phyloP scores from a whole-genome alignment of 2,113 vertebrate species.

The Toxostoma redivivum region DNA sequence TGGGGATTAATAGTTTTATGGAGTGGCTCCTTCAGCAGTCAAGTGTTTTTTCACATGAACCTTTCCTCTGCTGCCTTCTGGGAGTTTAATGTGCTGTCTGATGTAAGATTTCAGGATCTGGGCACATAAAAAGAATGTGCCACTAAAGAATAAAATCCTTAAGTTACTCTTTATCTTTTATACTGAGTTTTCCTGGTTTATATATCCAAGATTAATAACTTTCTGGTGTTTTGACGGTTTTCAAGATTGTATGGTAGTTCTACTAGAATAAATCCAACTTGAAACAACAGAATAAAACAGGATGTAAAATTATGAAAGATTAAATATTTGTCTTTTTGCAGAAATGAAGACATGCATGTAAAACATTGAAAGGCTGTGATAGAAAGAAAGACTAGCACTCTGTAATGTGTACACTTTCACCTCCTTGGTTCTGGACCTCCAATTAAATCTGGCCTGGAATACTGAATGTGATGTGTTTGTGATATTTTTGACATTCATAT shows the following conservation, averaged over 20 bases:
- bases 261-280: background rate
- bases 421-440: background rate
- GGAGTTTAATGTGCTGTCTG: slow-evolving; percentile 27
- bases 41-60: slow-evolving; percentile 41
- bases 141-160: slow-evolving; percentile 68
- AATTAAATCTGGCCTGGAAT: background rate
- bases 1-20: slow-evolving; percentile 50
- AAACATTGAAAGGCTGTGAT: background rate
- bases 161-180: slow-evolving; percentile 77
- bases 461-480: background rate
- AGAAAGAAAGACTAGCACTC: background rate
- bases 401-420: background rate
- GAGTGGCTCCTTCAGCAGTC: slow-evolving; percentile 42
- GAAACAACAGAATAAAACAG: background rate
- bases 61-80: slow-evolving; percentile 52
- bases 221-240: slow-evolving; percentile 68
- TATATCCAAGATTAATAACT: slow-evolving; percentile 62
- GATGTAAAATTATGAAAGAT: background rate
- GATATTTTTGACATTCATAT: background rate
- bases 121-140: slow-evolving; percentile 73
- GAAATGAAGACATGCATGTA: background rate
- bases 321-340: background rate
- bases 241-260: background rate
- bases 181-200: slow-evolving; percentile 73
- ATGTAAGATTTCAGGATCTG: slow-evolving; percentile 44